Evolutionary conservation across 1,140 invertebrate genomes (phyloP), one percentile per base, ranked within the genome.

Genomic region (Ditylenchus dipsaci): DNA sequence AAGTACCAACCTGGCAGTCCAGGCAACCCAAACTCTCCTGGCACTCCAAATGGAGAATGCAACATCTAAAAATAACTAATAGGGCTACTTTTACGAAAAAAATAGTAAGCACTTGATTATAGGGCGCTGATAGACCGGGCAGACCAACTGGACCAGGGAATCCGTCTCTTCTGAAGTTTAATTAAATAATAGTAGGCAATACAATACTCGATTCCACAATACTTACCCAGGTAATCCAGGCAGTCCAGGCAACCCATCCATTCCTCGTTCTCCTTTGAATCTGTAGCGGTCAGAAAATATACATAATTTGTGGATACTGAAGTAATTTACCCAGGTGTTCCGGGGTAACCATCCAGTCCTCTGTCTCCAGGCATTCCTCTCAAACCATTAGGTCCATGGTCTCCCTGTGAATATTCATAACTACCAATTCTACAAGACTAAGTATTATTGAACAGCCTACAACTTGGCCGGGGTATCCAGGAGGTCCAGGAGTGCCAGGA

Each of bases 191-290:
- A 11, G 33, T 38, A 5, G 33, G 33, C 33, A 38, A 38, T 5
- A 38, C 3, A 38, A 38, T 38, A 38, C 3, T 5, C 33, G 3
- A 3, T 38, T 38, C 33, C 3, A 38, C 3, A 38, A 38, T 11
- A 38, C 57, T 73, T 29, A n/a, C 17, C 74, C 74, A 19, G 65
- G 76, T 38, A 76, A 71, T 67, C 74, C 74, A 33, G 74, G 74
- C 13, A 61, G 59, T 65, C 63, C 63, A 58, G 63, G 63, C 23
- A 65, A n/a, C 66, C 63, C 63, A 58, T 27, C 26, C 42, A 65
- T 56, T n/a, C 63, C 63, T 8, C 23, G 63, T 15, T 61, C 19
- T 61, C 19, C 59, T 19, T 61, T 19, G 59, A 30, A 19, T 61
- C n/a, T 53, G 49, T 53, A 53, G 49, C 15, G n/a, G n/a, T n/a